Evolutionary conservation across 2,113 vertebrate genomes (phyloP).

Genomic region (Cairina moschata): DNA sequence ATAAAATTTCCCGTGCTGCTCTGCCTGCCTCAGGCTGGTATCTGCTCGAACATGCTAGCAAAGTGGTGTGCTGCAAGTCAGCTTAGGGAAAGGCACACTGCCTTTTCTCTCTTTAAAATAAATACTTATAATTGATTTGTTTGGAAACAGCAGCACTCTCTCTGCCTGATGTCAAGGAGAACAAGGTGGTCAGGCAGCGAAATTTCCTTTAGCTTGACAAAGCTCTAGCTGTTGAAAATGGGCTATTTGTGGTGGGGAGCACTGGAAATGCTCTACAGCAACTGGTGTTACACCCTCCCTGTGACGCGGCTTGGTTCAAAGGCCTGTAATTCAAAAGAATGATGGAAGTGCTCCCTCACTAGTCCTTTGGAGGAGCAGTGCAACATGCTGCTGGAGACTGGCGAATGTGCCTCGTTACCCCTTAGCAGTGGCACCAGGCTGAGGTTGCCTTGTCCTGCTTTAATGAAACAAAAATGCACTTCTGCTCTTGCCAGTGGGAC

Average conservation of each 20-base stretch:
- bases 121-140: background rate
- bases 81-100: background rate
- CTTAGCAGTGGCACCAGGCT: background rate
- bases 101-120: background rate
- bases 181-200: background rate
- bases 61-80: background rate
- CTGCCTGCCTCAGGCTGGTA: background rate
- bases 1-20: background rate
- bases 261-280: accelerated
- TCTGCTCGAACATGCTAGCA: background rate
- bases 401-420: background rate
- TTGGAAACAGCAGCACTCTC: background rate
- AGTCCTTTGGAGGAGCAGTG: background rate
- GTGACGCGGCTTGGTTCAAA: background rate
- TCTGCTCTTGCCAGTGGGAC: background rate
- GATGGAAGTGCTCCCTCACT: background rate
- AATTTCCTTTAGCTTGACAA: background rate
- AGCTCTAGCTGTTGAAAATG: background rate
- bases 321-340: background rate
- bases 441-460: background rate
- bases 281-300: background rate
- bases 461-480: background rate
- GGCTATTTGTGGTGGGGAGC: background rate
- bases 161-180: background rate
- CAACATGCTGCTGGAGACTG: background rate